phyloP scores from a whole-genome alignment of 2,888 invertebrate genomes.

The Portevinia maculata region DNA sequence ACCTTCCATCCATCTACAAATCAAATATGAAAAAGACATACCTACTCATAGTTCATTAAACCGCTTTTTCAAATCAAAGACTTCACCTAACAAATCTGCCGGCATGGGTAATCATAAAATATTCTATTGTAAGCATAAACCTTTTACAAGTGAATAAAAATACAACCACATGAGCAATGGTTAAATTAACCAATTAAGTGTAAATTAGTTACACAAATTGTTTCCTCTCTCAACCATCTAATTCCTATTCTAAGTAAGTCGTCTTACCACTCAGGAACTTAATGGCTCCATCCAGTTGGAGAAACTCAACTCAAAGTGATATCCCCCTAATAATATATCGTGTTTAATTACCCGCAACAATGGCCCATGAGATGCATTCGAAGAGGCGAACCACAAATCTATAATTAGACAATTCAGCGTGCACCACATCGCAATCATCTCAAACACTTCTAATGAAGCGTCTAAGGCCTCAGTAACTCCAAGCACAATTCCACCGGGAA shows the following conservation, averaged over 20 bases:
- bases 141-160: conserved; percentile 3
- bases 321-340: conserved; percentile 45
- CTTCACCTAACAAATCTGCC: background rate
- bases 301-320: conserved; percentile 21
- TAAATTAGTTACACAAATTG: conserved; percentile 29
- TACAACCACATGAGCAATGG: background rate
- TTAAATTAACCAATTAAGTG: conserved; percentile 31
- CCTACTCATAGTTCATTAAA: too few relatives aligned
- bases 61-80: background rate
- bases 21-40: too few relatives aligned
- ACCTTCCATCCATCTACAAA: too few relatives aligned
- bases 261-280: conserved; percentile 30
- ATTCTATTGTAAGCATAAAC: background rate
- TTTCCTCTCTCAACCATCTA: conserved; percentile 30
- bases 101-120: background rate
- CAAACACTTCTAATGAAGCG: conserved; percentile 39
- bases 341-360: conserved; percentile 64
- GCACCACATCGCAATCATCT: conserved; percentile 29
- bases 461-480: background rate
- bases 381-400: conserved; percentile 44
- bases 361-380: conserved; percentile 25
- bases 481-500: conserved; percentile 50
- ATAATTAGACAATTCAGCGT: conserved; percentile 50
- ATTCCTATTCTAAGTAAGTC: conserved; percentile 37
- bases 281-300: conserved; percentile 31